phyloP scores from a whole-genome alignment of 1,140 invertebrate species.

The Drosophila sp. region DNA sequence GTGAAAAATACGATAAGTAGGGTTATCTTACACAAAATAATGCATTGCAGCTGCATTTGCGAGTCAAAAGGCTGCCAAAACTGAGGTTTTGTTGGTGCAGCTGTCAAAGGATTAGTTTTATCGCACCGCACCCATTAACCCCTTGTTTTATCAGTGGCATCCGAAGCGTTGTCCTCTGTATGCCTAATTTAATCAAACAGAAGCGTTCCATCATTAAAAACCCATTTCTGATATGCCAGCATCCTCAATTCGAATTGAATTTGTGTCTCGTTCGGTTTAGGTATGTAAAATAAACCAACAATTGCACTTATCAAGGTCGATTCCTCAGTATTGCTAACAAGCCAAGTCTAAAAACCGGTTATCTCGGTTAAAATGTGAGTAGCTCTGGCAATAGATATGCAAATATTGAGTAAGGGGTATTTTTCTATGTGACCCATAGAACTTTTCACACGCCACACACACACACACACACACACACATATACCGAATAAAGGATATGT shows the following conservation, averaged over 20 bases:
- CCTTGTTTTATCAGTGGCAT: slow-evolving; percentile 23
- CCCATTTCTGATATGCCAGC: slow-evolving; percentile 30
- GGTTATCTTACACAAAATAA: not conserved
- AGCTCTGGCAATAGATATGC: slow-evolving; percentile 46
- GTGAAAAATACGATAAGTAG: slow-evolving; percentile 1
- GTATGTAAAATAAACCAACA: slow-evolving; percentile 47
- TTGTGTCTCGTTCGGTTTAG: slow-evolving; percentile 11
- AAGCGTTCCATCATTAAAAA: slow-evolving; percentile 44
- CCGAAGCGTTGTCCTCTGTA: slow-evolving; percentile 13
- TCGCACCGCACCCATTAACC: slow-evolving; percentile 21
- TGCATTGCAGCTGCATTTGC: slow-evolving; percentile 13
- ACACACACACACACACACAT: slow-evolving; percentile 52
- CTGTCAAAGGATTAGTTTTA: slow-evolving; percentile 46
- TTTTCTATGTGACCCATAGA: slow-evolving; percentile 45
- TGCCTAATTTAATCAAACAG: slow-evolving; percentile 49
- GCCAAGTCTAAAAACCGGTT: slow-evolving; percentile 59
- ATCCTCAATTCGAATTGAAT: slow-evolving; percentile 1
- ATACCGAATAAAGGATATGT: slow-evolving; percentile 69
- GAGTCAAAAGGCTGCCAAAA: not conserved
- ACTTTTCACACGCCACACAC: slow-evolving; percentile 49
- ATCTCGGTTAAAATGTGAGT: slow-evolving; percentile 51
- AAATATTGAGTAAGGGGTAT: slow-evolving; percentile 49
- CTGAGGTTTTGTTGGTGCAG: slow-evolving; percentile 17
- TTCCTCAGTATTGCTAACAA: slow-evolving; percentile 45
- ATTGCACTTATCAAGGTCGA: slow-evolving; percentile 42